These are phyloP conservation scores for Agyllia agylla DNA, from an alignment of 2,888 invertebrate species.

Conservation along the genomic window DNA sequence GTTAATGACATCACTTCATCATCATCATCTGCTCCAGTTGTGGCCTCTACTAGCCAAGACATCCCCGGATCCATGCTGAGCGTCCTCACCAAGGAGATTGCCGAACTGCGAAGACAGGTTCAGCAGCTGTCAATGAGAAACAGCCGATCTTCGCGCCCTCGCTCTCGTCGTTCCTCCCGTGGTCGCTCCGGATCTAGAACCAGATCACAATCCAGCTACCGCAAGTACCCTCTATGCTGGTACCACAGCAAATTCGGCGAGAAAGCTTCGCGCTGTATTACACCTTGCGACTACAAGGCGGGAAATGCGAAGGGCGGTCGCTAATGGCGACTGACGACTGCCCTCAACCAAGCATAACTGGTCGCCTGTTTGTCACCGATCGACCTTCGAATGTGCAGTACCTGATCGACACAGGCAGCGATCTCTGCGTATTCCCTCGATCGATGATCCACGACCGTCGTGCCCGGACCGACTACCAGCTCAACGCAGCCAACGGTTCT, in stretches of 20 bases:
- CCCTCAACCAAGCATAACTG: constrained; percentile 33
- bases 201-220: background rate
- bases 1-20: background rate
- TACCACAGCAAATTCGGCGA: background rate
- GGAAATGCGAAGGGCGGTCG: constrained; percentile 73
- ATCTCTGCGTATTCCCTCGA: constrained; percentile 72
- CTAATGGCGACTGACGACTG: constrained; percentile 77
- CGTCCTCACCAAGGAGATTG: background rate
- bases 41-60: background rate
- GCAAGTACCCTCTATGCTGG: background rate
- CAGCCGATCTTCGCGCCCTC: background rate
- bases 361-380: constrained; percentile 74
- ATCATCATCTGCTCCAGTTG: background rate
- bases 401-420: constrained; percentile 36
- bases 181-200: background rate
- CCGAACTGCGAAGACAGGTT: background rate
- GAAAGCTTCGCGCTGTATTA: background rate
- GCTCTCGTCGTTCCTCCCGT: background rate
- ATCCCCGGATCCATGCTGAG: background rate
- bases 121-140: background rate
- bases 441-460: constrained; percentile 54
- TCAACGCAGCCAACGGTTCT: constrained; percentile 80
- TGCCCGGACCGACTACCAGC: constrained; percentile 67
- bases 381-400: constrained; percentile 53
- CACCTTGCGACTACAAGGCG: constrained; percentile 22